Evolutionary conservation across 2,888 invertebrate genomes (phyloP), one percentile per base, ranked within the genome.

Genomic region (Choristoneura rosaceana): DNA sequence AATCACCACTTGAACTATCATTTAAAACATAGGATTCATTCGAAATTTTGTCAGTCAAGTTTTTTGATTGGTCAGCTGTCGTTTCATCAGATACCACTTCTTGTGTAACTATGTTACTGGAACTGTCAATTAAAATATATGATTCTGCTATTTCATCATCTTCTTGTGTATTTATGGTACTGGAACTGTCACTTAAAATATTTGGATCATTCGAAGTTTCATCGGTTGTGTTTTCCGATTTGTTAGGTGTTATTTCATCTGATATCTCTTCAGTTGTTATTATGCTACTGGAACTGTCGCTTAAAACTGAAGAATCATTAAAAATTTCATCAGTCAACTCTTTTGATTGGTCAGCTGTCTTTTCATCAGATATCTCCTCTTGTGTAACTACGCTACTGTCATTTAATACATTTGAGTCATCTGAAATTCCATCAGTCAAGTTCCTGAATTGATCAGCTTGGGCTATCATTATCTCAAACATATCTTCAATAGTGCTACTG

Each of bases 91-190:
- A n/a, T 17, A 52, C 8, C 12, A 17, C 17, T 52, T 17, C 52
- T 3, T 15, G 15, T 17, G 52, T 17, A 17, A 17, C 52, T 17
- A 12, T 5, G 8, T 8, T 52, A 12, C 8, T 17, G 12, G 7
- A 15, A 17, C 8, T 52, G 2, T 15, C 52, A 9, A 17, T 17
- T 17, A 8, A 52, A 8, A 52, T 2, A 52, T 52, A 15, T 52
- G 15, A 12, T 47, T 43, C 25, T 25, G 25, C 25, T 2, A n/a
- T 34, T 50, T 68, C 68, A 17, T 61, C n/a, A 14, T 41, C 68
- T 50, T 69, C 68, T 0, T 50, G 10, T n/a, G 52, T 52, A 17
- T 10, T 10, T 9, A 17, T 9, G 4, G 3, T 9, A 52, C 52
- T 52, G 3, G 8, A 15, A 3, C 17, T 52, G 3, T 52, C 52